A percentile compares a stretch with the other conserved stretches of the same genome.
Evolutionary conservation across 2,797 vertebrate genomes (phyloP).

Genomic region (Crenichthys baileyi): DNA sequence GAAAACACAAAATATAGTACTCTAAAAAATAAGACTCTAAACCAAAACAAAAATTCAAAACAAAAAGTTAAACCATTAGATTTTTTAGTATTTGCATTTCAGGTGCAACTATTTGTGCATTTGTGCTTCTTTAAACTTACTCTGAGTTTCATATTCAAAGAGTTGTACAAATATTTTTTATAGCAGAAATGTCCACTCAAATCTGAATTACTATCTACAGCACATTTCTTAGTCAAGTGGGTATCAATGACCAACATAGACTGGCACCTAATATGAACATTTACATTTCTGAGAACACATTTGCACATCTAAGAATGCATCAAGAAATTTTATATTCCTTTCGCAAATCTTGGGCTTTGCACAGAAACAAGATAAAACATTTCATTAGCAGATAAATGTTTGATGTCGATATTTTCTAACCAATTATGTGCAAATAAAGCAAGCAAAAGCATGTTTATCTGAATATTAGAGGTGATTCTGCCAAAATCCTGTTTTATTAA

Average conservation of each 20-base stretch:
- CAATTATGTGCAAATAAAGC: constrained; percentile 14
- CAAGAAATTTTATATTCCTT: constrained; percentile 33
- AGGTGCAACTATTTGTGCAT: not conserved
- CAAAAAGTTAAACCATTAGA: not conserved
- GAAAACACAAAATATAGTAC: not conserved
- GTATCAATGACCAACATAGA: constrained; percentile 12
- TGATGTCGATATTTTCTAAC: constrained; percentile 5
- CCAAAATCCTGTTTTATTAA: constrained; percentile 8
- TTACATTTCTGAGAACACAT: constrained; percentile 47
- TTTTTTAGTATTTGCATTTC: not conserved
- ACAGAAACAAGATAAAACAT: not conserved
- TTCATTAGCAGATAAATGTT: not conserved
- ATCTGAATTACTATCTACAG: not conserved
- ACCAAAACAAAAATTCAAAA: not conserved
- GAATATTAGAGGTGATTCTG: constrained; percentile 22
- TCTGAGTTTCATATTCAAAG: not conserved
- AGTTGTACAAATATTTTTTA: not conserved
- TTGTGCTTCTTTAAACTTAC: not conserved
- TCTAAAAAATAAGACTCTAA: not conserved
- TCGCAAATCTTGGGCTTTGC: not conserved
- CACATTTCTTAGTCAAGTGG: constrained; percentile 2
- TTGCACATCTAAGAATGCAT: constrained; percentile 49
- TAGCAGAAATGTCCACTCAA: not conserved
- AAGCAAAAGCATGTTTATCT: constrained; percentile 11
- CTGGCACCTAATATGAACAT: constrained; percentile 20